These are phyloP conservation scores for Pongo abelii DNA, from an alignment of 2,113 vertebrate genomes.

Conservation along the genomic window DNA sequence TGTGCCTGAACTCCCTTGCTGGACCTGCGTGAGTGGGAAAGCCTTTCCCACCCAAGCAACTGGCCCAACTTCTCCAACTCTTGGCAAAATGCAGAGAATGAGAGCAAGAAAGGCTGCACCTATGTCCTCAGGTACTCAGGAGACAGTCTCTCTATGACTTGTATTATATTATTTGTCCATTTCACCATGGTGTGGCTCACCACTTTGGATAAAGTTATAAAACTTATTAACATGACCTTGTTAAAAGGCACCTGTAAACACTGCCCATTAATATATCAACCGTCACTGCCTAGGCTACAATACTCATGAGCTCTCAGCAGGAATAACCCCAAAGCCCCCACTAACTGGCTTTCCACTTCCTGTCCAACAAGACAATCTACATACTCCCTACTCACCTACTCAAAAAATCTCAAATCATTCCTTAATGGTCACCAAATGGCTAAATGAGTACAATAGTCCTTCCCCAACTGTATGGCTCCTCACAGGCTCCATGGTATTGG, in stretches of 20 bases:
- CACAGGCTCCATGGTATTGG: background rate
- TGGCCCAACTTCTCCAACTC: background rate
- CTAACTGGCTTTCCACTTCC: background rate
- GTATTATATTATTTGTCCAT: no score
- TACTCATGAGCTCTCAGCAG: background rate
- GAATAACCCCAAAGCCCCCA: background rate
- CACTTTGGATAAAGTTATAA: background rate
- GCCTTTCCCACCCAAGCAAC: background rate
- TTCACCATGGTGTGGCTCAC: background rate
- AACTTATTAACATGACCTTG: background rate
- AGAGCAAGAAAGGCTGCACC: background rate
- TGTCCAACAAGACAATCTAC: background rate
- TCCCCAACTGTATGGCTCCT: background rate
- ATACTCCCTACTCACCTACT: background rate
- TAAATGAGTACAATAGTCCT: background rate
- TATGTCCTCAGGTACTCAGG: background rate
- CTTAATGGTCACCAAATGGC: background rate
- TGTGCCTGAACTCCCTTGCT: background rate
- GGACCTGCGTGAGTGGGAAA: background rate
- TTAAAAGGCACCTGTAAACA: background rate
- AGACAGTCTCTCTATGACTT: background rate
- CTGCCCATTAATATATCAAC: background rate
- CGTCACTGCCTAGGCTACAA: no score
- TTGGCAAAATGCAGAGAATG: fast-evolving
- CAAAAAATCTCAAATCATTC: background rate